These are phyloP conservation scores for Microcebus ravelobensis DNA, from an alignment of 2,113 vertebrate species.

Conservation along the genomic window DNA sequence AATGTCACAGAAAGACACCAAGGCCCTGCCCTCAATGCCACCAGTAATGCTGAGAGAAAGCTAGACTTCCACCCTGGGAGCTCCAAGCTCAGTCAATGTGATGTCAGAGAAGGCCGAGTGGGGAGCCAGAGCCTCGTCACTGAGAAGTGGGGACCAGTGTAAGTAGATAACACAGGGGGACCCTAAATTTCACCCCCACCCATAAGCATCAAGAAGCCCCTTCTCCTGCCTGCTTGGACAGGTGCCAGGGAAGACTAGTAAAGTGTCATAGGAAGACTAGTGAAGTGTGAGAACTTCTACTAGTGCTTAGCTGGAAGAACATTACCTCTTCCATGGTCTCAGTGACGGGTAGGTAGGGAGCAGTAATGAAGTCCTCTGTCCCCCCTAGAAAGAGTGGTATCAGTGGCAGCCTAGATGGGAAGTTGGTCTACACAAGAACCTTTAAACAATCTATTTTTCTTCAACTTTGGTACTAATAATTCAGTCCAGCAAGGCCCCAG, in stretches of 20 bases:
- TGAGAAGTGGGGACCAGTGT: neutral
- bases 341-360: accelerated
- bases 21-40: neutral
- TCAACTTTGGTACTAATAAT: neutral
- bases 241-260: neutral
- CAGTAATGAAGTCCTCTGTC: no score
- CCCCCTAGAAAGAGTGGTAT: neutral
- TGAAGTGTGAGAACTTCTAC: neutral
- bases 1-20: neutral
- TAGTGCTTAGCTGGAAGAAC: neutral
- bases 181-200: neutral
- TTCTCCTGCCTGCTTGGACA: neutral
- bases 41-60: neutral
- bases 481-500: neutral
- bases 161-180: no score
- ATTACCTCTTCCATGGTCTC: neutral
- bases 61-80: neutral
- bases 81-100: neutral
- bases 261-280: no score
- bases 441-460: neutral
- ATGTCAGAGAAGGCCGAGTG: neutral
- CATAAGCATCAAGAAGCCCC: neutral
- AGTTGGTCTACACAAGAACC: neutral
- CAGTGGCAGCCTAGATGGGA: neutral
- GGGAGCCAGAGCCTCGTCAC: neutral